phyloP scores from a whole-genome alignment of 2,888 invertebrate genomes.

The Prenolepis imparis region DNA sequence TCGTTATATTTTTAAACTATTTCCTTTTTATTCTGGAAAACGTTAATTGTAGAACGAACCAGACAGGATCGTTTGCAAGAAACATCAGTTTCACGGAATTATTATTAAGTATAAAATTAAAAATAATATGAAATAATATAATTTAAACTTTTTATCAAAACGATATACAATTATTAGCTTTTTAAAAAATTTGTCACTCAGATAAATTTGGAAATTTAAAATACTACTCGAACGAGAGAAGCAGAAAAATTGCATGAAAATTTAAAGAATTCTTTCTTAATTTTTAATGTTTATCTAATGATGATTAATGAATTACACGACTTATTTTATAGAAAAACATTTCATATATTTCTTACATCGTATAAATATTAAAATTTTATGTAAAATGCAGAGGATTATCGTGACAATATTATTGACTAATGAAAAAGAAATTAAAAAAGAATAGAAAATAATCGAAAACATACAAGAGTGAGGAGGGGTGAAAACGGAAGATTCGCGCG shows the following conservation, averaged over 20 bases:
- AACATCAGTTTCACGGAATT: neutral
- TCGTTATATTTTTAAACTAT: neutral
- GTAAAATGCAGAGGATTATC: neutral
- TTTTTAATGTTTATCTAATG: neutral
- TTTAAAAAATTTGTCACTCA: neutral
- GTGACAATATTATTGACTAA: neutral
- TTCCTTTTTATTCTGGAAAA: neutral
- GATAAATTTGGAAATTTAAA: neutral
- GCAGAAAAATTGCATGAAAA: neutral
- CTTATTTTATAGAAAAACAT: neutral
- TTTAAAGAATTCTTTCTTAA: neutral
- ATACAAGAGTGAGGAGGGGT: neutral
- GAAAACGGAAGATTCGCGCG: constrained; percentile 26
- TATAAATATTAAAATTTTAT: neutral
- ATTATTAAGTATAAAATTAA: neutral
- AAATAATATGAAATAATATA: neutral
- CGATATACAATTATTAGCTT: neutral
- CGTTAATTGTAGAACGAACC: neutral
- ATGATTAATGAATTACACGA: neutral
- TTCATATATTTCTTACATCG: neutral
- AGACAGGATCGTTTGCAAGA: neutral
- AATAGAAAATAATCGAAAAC: constrained; percentile 10
- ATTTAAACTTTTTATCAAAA: constrained; percentile 1
- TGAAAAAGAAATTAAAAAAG: neutral
- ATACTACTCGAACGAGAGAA: neutral